These are phyloP conservation scores for Tetrax tetrax DNA, from an alignment of 2,113 vertebrate genomes.

Conservation along the genomic window DNA sequence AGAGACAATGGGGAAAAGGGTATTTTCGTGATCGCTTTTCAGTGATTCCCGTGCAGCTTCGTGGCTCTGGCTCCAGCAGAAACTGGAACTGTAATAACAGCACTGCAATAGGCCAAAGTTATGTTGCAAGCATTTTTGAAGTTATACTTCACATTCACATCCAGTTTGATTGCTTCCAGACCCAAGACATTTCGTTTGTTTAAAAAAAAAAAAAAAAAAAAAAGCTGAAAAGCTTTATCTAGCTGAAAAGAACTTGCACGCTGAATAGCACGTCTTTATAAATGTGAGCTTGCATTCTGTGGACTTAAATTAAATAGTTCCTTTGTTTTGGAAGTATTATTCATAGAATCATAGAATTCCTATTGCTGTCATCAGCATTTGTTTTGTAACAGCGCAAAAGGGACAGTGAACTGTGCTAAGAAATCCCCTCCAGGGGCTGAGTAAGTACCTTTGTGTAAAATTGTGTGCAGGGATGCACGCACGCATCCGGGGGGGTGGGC, in stretches of 20 bases:
- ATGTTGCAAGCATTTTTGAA: slow-evolving; percentile 40
- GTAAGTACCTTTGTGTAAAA: neutral
- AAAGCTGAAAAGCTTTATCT: slow-evolving; percentile 1
- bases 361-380: neutral
- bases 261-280: neutral
- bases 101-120: slow-evolving; percentile 22
- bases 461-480: neutral
- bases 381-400: neutral
- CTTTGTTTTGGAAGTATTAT: neutral
- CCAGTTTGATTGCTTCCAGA: slow-evolving; percentile 71
- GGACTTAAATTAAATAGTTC: neutral
- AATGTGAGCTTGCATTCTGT: neutral
- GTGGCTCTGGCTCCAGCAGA: slow-evolving; percentile 54
- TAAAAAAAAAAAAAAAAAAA: neutral
- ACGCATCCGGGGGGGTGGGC: accelerated
- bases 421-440: neutral
- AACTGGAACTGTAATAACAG: slow-evolving; percentile 53
- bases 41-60: neutral
- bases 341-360: neutral
- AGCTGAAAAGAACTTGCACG: slow-evolving; percentile 20
- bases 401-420: neutral
- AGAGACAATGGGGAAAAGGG: slow-evolving; percentile 50
- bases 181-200: slow-evolving; percentile 21
- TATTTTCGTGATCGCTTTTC: slow-evolving; percentile 66
- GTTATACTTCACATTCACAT: slow-evolving; percentile 28